phyloP scores from a whole-genome alignment of 2,113 vertebrate genomes.

The Candoia aspera region DNA sequence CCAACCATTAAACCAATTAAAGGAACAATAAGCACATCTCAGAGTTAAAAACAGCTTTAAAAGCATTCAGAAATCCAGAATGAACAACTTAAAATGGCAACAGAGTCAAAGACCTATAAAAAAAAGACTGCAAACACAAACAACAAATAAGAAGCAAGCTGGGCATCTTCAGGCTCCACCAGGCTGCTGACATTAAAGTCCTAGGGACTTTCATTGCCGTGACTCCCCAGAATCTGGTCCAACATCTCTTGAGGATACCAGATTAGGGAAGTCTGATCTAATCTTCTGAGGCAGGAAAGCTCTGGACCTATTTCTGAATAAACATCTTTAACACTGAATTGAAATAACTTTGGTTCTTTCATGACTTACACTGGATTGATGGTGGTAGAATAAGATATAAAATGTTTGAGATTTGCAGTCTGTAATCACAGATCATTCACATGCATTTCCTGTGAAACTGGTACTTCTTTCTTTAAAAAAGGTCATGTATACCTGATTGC shows the following conservation, averaged over 20 bases:
- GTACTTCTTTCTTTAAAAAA: neutral
- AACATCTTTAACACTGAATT: neutral
- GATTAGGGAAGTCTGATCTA: neutral
- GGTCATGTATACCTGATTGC: neutral
- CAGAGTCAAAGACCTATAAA: neutral
- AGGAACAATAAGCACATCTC: neutral
- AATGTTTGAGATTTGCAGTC: neutral
- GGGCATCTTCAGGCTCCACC: neutral
- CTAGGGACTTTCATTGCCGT: neutral
- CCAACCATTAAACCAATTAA: neutral
- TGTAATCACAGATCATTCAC: neutral
- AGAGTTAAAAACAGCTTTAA: neutral
- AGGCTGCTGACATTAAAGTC: neutral
- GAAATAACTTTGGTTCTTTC: neutral
- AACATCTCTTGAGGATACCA: neutral
- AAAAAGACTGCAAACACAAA: neutral
- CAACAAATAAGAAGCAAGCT: neutral
- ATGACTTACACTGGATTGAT: neutral
- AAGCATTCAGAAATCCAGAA: neutral
- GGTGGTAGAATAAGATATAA: neutral
- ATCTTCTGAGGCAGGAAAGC: neutral
- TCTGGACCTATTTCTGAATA: neutral
- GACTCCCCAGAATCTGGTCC: neutral
- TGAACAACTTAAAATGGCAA: neutral
- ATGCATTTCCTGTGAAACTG: neutral